Evolutionary conservation across 2,113 vertebrate genomes (phyloP).

Genomic region (Nesoenas mayeri): DNA sequence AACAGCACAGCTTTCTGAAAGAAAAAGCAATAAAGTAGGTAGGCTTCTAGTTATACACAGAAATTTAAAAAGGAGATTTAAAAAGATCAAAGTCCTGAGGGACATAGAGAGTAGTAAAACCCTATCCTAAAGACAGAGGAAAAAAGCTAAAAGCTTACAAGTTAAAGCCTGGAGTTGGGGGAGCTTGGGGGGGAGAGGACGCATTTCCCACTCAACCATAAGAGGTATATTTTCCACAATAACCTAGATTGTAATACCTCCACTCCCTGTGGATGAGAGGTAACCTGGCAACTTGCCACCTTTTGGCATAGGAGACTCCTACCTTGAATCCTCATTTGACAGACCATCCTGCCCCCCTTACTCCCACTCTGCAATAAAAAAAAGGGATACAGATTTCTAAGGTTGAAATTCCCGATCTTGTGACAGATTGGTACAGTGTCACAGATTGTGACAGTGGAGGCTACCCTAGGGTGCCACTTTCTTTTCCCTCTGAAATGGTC

Average conservation of each 20-base stretch:
- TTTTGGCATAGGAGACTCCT: not conserved
- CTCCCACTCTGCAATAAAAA: not conserved
- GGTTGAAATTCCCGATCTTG: not conserved
- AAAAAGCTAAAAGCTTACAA: not conserved
- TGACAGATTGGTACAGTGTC: not conserved
- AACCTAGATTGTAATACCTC: not conserved
- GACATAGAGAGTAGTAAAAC: not conserved
- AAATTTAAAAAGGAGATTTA: not conserved
- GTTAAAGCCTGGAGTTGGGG: fast-evolving
- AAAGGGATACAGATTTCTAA: not conserved
- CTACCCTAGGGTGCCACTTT: not conserved
- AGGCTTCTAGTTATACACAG: not conserved
- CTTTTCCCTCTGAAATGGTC: not conserved
- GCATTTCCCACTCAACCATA: not conserved
- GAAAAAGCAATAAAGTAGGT: not conserved
- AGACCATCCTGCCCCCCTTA: not conserved
- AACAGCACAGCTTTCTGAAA: not conserved
- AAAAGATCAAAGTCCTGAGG: not conserved
- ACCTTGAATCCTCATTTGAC: not conserved
- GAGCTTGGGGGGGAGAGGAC: not conserved
- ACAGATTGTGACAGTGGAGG: not conserved
- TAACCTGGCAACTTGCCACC: not conserved
- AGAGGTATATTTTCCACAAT: not conserved
- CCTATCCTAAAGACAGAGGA: not conserved
- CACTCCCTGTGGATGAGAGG: not conserved